These are phyloP conservation scores for Pipra filicauda DNA, from an alignment of 2,113 vertebrate genomes.

Conservation along the genomic window DNA sequence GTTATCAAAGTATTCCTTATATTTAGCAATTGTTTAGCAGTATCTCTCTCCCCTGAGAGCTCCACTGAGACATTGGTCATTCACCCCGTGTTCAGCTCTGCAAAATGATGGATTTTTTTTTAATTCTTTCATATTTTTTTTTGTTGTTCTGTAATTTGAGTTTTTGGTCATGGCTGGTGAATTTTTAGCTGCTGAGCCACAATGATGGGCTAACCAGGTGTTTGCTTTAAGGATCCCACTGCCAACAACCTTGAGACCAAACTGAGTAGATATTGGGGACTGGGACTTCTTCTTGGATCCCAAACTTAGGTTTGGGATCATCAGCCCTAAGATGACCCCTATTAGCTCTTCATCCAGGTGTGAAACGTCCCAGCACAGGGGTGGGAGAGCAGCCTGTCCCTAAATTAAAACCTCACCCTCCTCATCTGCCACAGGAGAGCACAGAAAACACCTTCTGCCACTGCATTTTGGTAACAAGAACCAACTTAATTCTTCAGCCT, in stretches of 20 bases:
- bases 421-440: not conserved
- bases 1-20: constrained; percentile 64
- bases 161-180: not conserved
- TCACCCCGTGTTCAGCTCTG: not conserved
- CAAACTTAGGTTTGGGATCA: not conserved
- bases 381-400: not conserved
- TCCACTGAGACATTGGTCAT: not conserved
- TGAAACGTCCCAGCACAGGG: not conserved
- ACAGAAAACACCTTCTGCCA: not conserved
- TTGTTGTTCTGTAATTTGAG: not conserved
- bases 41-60: constrained; percentile 1
- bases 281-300: not conserved
- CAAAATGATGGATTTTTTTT: not conserved
- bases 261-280: accelerated
- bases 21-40: constrained; percentile 74
- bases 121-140: not conserved
- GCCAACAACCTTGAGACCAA: not conserved
- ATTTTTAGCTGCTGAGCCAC: not conserved
- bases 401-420: not conserved
- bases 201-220: not conserved
- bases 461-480: not conserved
- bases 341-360: not conserved
- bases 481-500: not conserved
- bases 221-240: not conserved
- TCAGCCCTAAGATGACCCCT: not conserved